phyloP scores from a whole-genome alignment of 2,888 invertebrate species.

The Sphaeridia pumilis region DNA sequence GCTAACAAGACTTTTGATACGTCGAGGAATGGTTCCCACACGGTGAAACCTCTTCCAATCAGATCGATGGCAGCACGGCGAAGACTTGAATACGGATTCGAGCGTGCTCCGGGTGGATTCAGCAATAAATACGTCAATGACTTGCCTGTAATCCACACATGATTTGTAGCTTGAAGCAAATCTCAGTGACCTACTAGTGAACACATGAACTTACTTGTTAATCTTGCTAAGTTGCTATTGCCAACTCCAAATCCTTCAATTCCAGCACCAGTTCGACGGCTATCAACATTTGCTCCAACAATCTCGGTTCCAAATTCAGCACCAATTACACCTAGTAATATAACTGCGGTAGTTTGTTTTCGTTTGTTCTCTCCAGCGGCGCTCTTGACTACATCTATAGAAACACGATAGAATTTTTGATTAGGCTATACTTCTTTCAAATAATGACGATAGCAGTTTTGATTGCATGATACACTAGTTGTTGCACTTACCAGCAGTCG shows the following conservation, averaged over 20 bases:
- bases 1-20: slow-evolving; percentile 77
- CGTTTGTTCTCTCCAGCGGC: slow-evolving; percentile 62
- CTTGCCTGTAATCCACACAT: slow-evolving; percentile 46
- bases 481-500: neutral
- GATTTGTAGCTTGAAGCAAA: neutral
- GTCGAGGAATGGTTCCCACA: slow-evolving; percentile 97
- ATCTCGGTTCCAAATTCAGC: slow-evolving; percentile 98
- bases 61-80: slow-evolving; percentile 93
- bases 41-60: slow-evolving; percentile 91
- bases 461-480: neutral
- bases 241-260: slow-evolving; percentile 78
- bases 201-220: slow-evolving; percentile 55
- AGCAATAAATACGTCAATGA: slow-evolving; percentile 85
- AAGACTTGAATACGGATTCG: slow-evolving; percentile 68
- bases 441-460: neutral
- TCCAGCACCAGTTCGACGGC: slow-evolving; percentile 44
- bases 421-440: neutral
- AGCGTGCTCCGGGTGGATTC: slow-evolving; percentile 49
- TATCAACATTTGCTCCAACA: slow-evolving; percentile 37
- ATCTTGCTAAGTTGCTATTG: slow-evolving; percentile 77
- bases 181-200: neutral
- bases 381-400: slow-evolving; percentile 12
- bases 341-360: slow-evolving; percentile 90
- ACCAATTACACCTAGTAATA: slow-evolving; percentile 90
- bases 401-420: too few relatives aligned